phyloP scores from a whole-genome alignment of 2,888 invertebrate species.

The Microplitis manilae region DNA sequence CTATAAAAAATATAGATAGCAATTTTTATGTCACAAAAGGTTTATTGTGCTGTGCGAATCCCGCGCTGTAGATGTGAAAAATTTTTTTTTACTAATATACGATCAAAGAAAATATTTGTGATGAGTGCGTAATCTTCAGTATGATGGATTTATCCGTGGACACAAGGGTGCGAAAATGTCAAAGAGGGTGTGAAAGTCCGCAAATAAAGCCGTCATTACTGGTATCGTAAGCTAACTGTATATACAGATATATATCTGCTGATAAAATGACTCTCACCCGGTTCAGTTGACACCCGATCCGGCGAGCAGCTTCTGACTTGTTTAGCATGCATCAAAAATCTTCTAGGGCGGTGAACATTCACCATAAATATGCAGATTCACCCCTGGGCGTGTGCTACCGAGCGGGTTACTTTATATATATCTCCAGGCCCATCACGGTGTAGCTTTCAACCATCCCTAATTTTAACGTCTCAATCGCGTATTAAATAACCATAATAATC shows the following conservation, averaged over 20 bases:
- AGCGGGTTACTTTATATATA: constrained; percentile 7
- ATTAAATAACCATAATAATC: not conserved
- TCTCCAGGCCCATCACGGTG: constrained; percentile 15
- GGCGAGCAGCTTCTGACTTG: constrained; percentile 48
- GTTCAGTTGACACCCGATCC: constrained; percentile 47
- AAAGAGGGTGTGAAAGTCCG: constrained; percentile 40
- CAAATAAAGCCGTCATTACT: constrained; percentile 28
- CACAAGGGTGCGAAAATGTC: constrained; percentile 26
- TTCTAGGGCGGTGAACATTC: constrained; percentile 62
- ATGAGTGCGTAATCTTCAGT: constrained; percentile 58
- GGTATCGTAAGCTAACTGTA: constrained; percentile 13
- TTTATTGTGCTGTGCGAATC: too few relatives aligned
- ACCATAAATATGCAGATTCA: constrained; percentile 65
- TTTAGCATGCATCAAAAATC: constrained; percentile 66
- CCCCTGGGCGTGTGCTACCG: constrained; percentile 30
- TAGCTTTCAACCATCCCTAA: constrained; percentile 18
- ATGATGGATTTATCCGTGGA: constrained; percentile 55
- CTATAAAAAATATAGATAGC: too few relatives aligned
- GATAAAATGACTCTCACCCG: constrained; percentile 23
- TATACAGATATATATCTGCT: constrained; percentile 1
- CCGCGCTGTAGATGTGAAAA: not conserved
- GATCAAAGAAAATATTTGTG: constrained; percentile 50
- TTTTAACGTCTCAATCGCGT: not conserved
- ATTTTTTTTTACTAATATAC: constrained; percentile 12
- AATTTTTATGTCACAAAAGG: too few relatives aligned